Evolutionary conservation across 37 sponge, comb jelly and placozoan species (phyloP), one percentile per base, ranked within the genome.

Genomic region (Chondrosia reniformis): DNA sequence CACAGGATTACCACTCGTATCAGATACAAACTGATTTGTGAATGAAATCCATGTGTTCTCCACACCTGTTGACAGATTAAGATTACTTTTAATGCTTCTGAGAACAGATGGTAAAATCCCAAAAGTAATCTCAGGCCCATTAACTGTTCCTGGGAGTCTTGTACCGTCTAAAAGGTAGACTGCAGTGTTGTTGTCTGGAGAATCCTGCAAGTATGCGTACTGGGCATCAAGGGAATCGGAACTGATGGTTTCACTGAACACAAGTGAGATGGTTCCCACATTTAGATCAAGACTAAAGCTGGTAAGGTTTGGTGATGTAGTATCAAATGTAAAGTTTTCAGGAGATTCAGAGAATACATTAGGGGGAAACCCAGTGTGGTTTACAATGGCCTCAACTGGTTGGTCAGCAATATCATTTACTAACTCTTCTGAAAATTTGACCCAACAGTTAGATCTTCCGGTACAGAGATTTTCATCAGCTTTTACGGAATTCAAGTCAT

Each of bases 181-280:
- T 0, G 87, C 84, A n/a, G 65, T n/a, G 55, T 49, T 88, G 28
- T 81, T 64, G 67, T 67, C 77, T 55, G 75, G 52, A n/a, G 74
- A 52, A 59, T 88, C 69, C 25, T 82, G 81, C 37, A 95, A 54
- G 45, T 77, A 72, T 2, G 91, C 77, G 25, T 84, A 42, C 54
- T 83, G 67, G 22, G 92, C 49, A 6, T 69, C 63, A n/a, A 95
- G 66, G 1, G 81, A 41, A 49, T 79, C 82, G 32, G 44, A 75
- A 56, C 86, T 75, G 10, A 95, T 87, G 41, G 93, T 89, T 59
- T 95, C 96, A 81, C 86, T 84, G 82, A 95, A 95, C 1, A 75
- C 44, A 27, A 95, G 79, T 5, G 82, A 76, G 3, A 92, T 36
- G 19, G 49, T 84, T 7, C 86, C 82, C 27, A 39, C 34, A 30